phyloP scores from a whole-genome alignment of 2,113 vertebrate species.

The Nibea coibor region DNA sequence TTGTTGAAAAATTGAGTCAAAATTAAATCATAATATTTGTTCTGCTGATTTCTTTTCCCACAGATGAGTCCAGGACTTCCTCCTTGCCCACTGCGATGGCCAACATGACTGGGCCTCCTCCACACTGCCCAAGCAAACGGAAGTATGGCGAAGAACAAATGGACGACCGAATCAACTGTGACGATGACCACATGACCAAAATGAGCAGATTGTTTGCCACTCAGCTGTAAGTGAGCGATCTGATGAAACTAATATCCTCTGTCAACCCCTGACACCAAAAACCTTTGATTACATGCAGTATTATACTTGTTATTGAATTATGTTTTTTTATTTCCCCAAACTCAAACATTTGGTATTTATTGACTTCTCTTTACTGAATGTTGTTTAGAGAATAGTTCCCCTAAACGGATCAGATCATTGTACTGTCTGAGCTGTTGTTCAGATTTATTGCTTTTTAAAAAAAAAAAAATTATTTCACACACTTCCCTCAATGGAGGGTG shows the following conservation, averaged over 20 bases:
- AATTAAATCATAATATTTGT: background rate
- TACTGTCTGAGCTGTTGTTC: background rate
- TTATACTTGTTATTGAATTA: background rate
- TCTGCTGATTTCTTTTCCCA: conserved; percentile 81
- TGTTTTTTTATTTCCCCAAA: conserved; percentile 1
- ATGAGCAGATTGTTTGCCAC: conserved; percentile 93
- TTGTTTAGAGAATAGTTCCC: background rate
- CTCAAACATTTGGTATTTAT: background rate
- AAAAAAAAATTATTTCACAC: background rate
- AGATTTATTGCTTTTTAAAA: background rate
- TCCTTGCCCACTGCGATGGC: conserved; percentile 87
- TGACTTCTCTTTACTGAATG: background rate
- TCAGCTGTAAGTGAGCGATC: conserved; percentile 89
- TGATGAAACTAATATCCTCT: background rate
- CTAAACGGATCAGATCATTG: background rate
- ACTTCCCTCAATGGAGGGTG: background rate
- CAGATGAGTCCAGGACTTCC: conserved; percentile 92
- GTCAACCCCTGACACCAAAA: no score
- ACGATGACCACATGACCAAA: conserved; percentile 92
- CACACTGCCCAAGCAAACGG: conserved; percentile 93
- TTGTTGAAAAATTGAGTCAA: background rate
- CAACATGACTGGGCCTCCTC: conserved; percentile 89
- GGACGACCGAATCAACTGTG: conserved; percentile 90
- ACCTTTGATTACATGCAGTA: no score
- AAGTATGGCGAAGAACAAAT: conserved; percentile 92